These are phyloP conservation scores for Oryzias woworae DNA, from an alignment of 2,113 vertebrate species.

Conservation along the genomic window DNA sequence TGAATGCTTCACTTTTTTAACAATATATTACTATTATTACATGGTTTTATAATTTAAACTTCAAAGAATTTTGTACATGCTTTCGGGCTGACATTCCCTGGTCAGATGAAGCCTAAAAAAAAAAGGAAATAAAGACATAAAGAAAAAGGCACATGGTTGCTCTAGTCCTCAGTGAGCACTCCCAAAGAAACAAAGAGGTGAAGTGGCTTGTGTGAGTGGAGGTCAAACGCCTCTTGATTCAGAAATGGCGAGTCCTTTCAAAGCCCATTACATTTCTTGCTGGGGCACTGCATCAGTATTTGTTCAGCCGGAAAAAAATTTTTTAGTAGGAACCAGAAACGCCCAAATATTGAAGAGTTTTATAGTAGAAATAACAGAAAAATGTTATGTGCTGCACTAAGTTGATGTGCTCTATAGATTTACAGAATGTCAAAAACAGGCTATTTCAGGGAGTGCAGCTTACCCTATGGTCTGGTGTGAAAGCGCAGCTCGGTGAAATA, in stretches of 20 bases:
- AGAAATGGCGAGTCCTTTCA: slow-evolving; percentile 32
- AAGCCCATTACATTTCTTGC: slow-evolving; percentile 45
- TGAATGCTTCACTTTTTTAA: slow-evolving; percentile 56
- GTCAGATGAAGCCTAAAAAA: slow-evolving; percentile 68
- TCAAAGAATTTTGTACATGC: slow-evolving; percentile 78
- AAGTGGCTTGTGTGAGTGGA: slow-evolving; percentile 42
- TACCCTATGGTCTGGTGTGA: slow-evolving; percentile 34
- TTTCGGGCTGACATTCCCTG: slow-evolving; percentile 72
- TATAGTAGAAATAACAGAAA: slow-evolving; percentile 44
- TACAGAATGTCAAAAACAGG: slow-evolving; percentile 46
- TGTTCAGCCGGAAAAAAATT: slow-evolving; percentile 29
- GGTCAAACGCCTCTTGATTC: slow-evolving; percentile 32
- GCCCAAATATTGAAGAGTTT: slow-evolving; percentile 26
- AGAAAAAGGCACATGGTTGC: slow-evolving; percentile 78
- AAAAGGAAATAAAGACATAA: slow-evolving; percentile 25
- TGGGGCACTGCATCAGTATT: slow-evolving; percentile 45
- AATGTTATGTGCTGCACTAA: slow-evolving; percentile 19
- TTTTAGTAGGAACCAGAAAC: slow-evolving; percentile 1
- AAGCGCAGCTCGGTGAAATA: slow-evolving; percentile 27
- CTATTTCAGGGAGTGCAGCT: slow-evolving; percentile 34
- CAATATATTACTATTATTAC: slow-evolving; percentile 76
- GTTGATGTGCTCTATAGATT: slow-evolving; percentile 54
- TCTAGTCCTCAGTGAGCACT: slow-evolving; percentile 65
- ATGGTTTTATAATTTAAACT: slow-evolving; percentile 73
- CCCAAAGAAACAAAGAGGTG: slow-evolving; percentile 60